Evolutionary conservation across 2,113 vertebrate species (phyloP).

Genomic region (Nerophis ophidion): DNA sequence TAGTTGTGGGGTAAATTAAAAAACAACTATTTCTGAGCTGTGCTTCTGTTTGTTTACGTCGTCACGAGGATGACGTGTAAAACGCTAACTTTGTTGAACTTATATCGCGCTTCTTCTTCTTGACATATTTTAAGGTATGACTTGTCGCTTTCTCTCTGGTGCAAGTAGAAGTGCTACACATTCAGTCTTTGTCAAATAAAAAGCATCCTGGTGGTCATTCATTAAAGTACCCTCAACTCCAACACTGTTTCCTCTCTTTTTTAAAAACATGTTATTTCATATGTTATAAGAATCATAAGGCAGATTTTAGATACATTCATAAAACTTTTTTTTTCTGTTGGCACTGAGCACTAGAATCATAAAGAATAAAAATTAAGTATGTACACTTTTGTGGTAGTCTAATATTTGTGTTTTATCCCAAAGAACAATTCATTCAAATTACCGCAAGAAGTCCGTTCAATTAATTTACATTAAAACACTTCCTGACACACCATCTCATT

Average conservation of each 20-base stretch:
- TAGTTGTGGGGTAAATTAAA: constrained; percentile 60
- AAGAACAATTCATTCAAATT: too few species aligned
- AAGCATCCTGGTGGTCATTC: constrained; percentile 80
- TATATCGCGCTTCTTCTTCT: constrained; percentile 62
- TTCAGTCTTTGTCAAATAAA: constrained; percentile 77
- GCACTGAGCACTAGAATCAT: too few species aligned
- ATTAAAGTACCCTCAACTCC: constrained; percentile 78
- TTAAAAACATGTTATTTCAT: not conserved
- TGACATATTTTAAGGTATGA: constrained; percentile 66
- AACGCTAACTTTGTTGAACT: constrained; percentile 61
- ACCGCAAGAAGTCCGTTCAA: too few species aligned
- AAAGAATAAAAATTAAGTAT: too few species aligned
- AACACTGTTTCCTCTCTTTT: constrained; percentile 1
- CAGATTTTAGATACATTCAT: not conserved
- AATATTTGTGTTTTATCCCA: too few species aligned
- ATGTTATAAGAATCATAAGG: not conserved
- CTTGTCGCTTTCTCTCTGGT: constrained; percentile 72
- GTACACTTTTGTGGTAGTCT: too few species aligned
- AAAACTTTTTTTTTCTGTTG: not conserved
- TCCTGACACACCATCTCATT: too few species aligned
- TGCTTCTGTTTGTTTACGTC: constrained; percentile 77
- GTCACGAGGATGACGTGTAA: constrained; percentile 75
- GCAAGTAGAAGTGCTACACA: constrained; percentile 71
- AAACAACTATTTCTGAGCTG: constrained; percentile 67
- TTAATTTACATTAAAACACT: too few species aligned